Conservation (phyloP, 1,140 invertebrate species). For the Brachionus asplanchnoidis region DNA sequence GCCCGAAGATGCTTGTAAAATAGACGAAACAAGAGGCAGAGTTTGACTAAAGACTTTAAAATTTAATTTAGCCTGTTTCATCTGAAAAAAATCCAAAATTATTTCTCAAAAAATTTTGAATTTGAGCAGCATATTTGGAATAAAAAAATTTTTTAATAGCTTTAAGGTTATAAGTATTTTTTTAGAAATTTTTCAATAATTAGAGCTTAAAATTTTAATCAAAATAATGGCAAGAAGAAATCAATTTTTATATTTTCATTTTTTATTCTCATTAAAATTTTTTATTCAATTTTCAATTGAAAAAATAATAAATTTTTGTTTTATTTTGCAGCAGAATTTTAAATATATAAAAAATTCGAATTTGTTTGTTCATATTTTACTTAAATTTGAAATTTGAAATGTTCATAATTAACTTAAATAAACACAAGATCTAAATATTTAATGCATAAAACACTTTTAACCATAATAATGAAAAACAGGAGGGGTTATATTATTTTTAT, state of each 20-base stretch:
- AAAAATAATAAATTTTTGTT: not conserved
- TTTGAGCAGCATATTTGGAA: not conserved
- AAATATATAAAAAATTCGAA: not conserved
- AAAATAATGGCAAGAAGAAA: not conserved
- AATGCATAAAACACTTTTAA: not conserved
- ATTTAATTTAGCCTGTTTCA: not conserved
- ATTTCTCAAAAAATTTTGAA: not conserved
- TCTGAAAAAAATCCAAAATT: not conserved
- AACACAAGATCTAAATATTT: not conserved
- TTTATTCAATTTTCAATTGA: not conserved
- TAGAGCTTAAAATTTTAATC: not conserved
- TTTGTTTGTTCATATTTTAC: not conserved
- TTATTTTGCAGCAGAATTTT: not conserved
- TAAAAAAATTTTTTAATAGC: not conserved
- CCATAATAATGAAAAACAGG: not conserved
- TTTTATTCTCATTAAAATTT: not conserved
- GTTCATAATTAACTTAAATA: not conserved
- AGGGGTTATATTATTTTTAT: not conserved
- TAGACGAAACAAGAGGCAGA: not conserved
- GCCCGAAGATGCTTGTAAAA: not conserved
- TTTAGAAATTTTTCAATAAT: not conserved
- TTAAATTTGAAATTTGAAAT: not conserved
- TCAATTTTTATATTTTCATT: not conserved
- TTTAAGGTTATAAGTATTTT: not conserved
- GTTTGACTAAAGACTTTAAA: not conserved